A percentile compares a stretch with the other conserved stretches of the same genome.
Evolutionary conservation across 1,140 invertebrate species (phyloP).

Genomic region (Medauroidea extradentata): DNA sequence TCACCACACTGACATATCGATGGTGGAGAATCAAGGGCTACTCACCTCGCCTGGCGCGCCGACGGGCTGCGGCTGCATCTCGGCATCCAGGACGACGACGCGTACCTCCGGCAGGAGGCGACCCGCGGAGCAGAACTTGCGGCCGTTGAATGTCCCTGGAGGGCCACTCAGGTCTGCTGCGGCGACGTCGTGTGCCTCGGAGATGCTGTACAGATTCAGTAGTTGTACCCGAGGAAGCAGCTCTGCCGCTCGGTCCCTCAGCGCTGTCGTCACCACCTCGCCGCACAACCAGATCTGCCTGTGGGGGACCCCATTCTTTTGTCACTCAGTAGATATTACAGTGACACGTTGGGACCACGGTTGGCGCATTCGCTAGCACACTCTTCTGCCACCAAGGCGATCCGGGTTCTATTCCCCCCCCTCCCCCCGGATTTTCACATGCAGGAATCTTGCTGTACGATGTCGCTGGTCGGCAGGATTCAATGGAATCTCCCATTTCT

Average conservation of each 20-base stretch:
- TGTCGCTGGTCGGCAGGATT: too few relatives aligned
- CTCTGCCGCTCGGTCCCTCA: slow-evolving; percentile 22
- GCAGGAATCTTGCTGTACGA: too few relatives aligned
- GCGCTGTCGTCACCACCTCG: slow-evolving; percentile 28
- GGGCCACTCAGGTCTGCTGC: slow-evolving; percentile 13
- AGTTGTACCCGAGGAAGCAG: slow-evolving; percentile 26
- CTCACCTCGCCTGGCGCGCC: slow-evolving; percentile 46
- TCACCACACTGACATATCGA: too few relatives aligned
- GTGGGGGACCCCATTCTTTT: not conserved
- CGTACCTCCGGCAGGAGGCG: slow-evolving; percentile 43
- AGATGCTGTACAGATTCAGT: slow-evolving; percentile 31
- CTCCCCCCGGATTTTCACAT: too few relatives aligned
- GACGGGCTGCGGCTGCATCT: slow-evolving; percentile 42
- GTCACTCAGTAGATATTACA: too few relatives aligned
- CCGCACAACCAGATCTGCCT: slow-evolving; percentile 31
- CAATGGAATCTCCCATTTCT: too few relatives aligned
- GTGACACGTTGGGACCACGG: too few relatives aligned
- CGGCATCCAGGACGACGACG: slow-evolving; percentile 45
- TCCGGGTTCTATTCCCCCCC: too few relatives aligned
- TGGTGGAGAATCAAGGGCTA: too few relatives aligned
- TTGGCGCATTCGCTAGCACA: too few relatives aligned
- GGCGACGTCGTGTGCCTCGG: slow-evolving; percentile 30
- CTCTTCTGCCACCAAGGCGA: too few relatives aligned
- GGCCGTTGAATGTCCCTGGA: not conserved
- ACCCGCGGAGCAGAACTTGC: slow-evolving; percentile 36